Percentiles rank a stretch among this genome's conserved stretches.
phyloP scores from a whole-genome alignment of 1,140 invertebrate species.

The Eumeta japonica region DNA sequence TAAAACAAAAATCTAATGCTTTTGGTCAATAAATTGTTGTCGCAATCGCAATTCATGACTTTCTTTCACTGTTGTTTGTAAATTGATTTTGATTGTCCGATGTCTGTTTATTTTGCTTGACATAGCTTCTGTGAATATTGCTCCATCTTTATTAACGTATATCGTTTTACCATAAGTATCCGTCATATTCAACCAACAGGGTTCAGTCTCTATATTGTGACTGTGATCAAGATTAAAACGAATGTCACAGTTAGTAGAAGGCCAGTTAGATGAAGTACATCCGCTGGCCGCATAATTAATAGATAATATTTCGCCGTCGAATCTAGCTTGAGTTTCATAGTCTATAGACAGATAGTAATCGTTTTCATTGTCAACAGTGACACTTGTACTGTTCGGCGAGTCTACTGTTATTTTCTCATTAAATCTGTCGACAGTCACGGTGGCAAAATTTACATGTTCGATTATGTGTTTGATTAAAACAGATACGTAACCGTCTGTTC shows the following conservation, averaged over 20 bases:
- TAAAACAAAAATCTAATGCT: background rate
- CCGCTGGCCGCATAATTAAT: slow-evolving; percentile 30
- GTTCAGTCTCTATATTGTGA: slow-evolving; percentile 15
- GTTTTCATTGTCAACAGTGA: slow-evolving; percentile 28
- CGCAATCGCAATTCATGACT: too few species aligned
- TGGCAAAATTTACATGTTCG: slow-evolving; percentile 58
- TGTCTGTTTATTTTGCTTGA: background rate
- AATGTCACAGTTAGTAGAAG: slow-evolving; percentile 27
- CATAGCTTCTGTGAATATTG: background rate
- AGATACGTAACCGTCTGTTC: slow-evolving; percentile 50
- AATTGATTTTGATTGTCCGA: background rate
- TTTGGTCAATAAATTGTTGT: background rate
- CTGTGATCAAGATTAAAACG: slow-evolving; percentile 27
- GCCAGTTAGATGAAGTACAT: slow-evolving; percentile 23
- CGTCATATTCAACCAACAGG: slow-evolving; percentile 32
- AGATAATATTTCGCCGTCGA: slow-evolving; percentile 29
- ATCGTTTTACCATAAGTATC: slow-evolving; percentile 40
- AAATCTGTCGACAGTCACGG: slow-evolving; percentile 46
- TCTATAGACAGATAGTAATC: slow-evolving; percentile 31
- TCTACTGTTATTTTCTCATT: slow-evolving; percentile 29
- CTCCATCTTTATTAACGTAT: slow-evolving; percentile 33
- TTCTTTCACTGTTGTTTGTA: too few species aligned
- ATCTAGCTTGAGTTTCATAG: slow-evolving; percentile 23
- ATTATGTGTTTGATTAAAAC: slow-evolving; percentile 48
- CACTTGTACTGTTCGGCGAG: slow-evolving; percentile 30